Evolutionary conservation across 2,888 invertebrate genomes (phyloP), one percentile per base, ranked within the genome.

Genomic region (Disparrhopalites patrizii): DNA sequence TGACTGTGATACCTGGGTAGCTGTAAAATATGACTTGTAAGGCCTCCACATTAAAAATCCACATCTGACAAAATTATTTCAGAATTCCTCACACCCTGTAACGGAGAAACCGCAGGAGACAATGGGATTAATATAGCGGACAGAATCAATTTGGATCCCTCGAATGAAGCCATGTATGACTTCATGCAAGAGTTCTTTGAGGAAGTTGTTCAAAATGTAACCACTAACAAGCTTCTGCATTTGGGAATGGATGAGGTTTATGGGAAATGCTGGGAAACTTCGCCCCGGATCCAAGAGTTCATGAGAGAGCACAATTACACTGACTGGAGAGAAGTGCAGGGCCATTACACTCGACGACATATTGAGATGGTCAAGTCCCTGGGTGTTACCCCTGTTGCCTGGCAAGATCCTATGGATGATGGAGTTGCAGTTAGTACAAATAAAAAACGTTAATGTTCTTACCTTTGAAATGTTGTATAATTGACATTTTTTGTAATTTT

Each of bases 351-450:
- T 71, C 81, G 85, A 73, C 81, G 81, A 65, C 75, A 87, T 4
- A 78, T 87, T 1, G 78, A 83, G 47, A 83, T 85, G 68, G 81
- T 84, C 0, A 74, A 79, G 1, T 72, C 77, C 1, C 76, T 84
- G 4, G 79, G 82, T 4, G 78, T 80, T 1, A 83, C 80, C 31
- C 83, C 86, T 40, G 81, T 89, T 36, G 87, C 90, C 13, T 91
- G 91, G 91, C 89, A 95, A 82, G 95, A 96, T 82, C 91, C 93
- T 0, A 88, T 89, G 75, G 86, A 88, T 71, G 89, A 91, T 78
- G 85, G 85, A 0, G 7, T 51, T 3, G 55, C 27, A 28, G 25
- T 55, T 25, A 28, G 5, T 55, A 5, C 18, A 18, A 18, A 43
- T 43, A 18, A 43, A 10, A 43, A 5, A 10, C n/a, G n/a, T 43